A percentile compares a stretch with the other conserved stretches of the same genome.
Conservation (phyloP, 2,113 vertebrate species). For the Toxostoma redivivum region DNA sequence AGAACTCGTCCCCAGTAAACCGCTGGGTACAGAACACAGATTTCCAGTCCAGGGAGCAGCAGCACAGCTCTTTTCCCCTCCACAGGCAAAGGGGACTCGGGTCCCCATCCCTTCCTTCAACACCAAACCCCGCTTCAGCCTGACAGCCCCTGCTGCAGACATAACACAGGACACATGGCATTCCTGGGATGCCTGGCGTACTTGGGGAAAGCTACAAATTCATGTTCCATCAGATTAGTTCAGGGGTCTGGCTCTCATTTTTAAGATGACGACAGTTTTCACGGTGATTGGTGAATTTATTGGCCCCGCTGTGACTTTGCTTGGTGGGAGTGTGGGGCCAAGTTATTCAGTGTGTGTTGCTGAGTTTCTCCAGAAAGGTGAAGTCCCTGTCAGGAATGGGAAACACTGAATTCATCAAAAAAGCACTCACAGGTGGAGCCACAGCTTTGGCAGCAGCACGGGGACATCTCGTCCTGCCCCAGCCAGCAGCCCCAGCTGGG, state of each 20-base stretch:
- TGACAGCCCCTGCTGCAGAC: not conserved
- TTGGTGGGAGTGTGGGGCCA: fast-evolving
- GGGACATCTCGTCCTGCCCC: not conserved
- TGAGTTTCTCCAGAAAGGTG: not conserved
- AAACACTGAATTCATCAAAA: not conserved
- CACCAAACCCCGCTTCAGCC: not conserved
- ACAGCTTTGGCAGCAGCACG: not conserved
- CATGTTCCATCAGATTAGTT: not conserved
- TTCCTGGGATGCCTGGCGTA: constrained; percentile 1
- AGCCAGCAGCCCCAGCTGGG: not conserved
- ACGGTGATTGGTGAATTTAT: not conserved
- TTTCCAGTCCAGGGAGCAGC: not conserved
- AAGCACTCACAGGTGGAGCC: not conserved
- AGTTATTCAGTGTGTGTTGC: not conserved
- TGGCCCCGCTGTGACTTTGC: not conserved
- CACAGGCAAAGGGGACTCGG: not conserved
- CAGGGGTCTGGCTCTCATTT: not conserved
- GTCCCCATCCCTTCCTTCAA: not conserved
- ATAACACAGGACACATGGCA: fast-evolving
- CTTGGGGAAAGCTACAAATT: not conserved
- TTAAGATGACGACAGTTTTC: not conserved
- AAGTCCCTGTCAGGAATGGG: not conserved
- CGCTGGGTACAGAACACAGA: not conserved
- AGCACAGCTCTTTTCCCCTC: not conserved
- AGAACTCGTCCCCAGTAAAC: fast-evolving